phyloP scores from a whole-genome alignment of 2,797 vertebrate species.

The Myripristis murdjan region DNA sequence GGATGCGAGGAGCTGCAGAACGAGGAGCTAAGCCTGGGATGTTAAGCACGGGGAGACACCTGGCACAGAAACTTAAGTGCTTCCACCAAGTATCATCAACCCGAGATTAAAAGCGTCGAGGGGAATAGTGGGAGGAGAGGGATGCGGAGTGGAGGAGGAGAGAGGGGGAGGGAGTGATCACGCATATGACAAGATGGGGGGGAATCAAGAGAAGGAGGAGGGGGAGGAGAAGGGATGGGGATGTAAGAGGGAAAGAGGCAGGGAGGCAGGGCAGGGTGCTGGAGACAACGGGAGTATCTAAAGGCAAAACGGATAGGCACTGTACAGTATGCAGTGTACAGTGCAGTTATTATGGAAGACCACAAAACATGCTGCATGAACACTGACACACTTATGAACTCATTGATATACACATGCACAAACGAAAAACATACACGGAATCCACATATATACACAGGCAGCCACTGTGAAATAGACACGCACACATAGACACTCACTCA shows the following conservation, averaged over 20 bases:
- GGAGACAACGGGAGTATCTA: constrained; percentile 13
- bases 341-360: neutral
- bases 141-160: constrained; percentile 56
- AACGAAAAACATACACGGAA: neutral
- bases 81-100: constrained; percentile 81
- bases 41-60: constrained; percentile 76
- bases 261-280: constrained; percentile 22
- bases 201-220: neutral
- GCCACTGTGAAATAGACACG: too few relatives aligned
- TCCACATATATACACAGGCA: constrained; percentile 4
- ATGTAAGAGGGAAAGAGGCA: neutral
- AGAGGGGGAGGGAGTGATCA: constrained; percentile 61
- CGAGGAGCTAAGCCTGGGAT: constrained; percentile 66
- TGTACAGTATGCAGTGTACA: constrained; percentile 25
- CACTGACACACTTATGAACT: neutral
- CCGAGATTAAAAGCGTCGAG: constrained; percentile 76
- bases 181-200: constrained; percentile 61
- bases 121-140: constrained; percentile 67
- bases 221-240: constrained; percentile 17
- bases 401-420: constrained; percentile 6
- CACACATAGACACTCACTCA: constrained; percentile 1
- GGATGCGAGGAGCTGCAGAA: constrained; percentile 29
- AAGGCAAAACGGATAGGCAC: constrained; percentile 20
- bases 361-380: too few relatives aligned
- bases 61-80: constrained; percentile 77